Evolutionary conservation across 37 sponge, comb jelly and placozoan genomes (phyloP).

Genomic region (Trichoplax adhaerens): DNA sequence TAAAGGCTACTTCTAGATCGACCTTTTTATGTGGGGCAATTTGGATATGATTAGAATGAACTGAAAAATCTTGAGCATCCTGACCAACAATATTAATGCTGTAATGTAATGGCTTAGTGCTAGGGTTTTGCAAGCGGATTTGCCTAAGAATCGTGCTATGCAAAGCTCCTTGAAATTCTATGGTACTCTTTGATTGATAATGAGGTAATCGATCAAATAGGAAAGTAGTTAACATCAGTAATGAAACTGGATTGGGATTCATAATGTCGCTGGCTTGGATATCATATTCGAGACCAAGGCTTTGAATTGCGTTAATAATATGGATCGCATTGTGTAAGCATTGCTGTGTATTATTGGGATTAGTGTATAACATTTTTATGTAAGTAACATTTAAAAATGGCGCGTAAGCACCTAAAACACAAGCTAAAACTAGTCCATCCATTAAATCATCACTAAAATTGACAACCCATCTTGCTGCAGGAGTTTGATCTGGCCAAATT

Average conservation of each 20-base stretch:
- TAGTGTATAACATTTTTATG: slow-evolving; percentile 32
- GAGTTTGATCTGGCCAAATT: slow-evolving; percentile 17
- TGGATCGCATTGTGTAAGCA: slow-evolving; percentile 65
- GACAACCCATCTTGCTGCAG: slow-evolving; percentile 19
- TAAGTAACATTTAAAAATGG: slow-evolving; percentile 35
- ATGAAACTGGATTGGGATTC: slow-evolving; percentile 52
- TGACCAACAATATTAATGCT: slow-evolving; percentile 26
- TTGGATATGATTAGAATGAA: neutral
- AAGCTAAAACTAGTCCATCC: slow-evolving; percentile 55
- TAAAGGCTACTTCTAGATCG: neutral
- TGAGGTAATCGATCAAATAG: slow-evolving; percentile 42
- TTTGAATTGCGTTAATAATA: slow-evolving; percentile 32
- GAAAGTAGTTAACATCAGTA: slow-evolving; percentile 41
- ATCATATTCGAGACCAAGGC: slow-evolving; percentile 61
- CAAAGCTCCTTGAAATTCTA: slow-evolving; percentile 17
- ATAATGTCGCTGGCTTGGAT: slow-evolving; percentile 56
- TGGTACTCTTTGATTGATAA: slow-evolving; percentile 23
- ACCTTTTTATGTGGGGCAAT: no score
- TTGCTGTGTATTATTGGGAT: slow-evolving; percentile 44
- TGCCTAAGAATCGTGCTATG: slow-evolving; percentile 14
- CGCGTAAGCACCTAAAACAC: slow-evolving; percentile 42
- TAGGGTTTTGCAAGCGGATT: slow-evolving; percentile 41
- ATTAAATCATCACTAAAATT: slow-evolving; percentile 62
- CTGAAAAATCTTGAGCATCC: slow-evolving; percentile 11
- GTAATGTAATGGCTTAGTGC: slow-evolving; percentile 30